Conservation (phyloP, 1,140 invertebrate species). For the Trichonephila inaurata region DNA sequence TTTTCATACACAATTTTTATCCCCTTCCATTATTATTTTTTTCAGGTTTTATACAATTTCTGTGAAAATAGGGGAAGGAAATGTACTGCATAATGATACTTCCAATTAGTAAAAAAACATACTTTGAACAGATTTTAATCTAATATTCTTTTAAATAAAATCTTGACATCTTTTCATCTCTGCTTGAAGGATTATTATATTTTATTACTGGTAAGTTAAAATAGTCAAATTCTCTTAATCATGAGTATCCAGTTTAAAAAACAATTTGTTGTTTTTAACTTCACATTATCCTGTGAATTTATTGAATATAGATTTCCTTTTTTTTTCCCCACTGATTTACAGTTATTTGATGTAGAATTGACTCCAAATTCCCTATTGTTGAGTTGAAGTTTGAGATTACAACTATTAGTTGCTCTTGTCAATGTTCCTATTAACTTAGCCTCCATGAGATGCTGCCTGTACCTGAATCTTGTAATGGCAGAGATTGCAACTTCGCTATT, state of each 20-base stretch:
- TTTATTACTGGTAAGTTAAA: not conserved
- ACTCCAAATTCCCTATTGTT: conserved; percentile 24
- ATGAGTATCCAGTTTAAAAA: not conserved
- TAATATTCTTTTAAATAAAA: too few relatives aligned
- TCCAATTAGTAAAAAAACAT: too few relatives aligned
- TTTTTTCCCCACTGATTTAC: not conserved
- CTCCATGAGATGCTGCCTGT: conserved; percentile 72
- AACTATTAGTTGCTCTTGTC: conserved; percentile 75
- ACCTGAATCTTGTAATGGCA: conserved; percentile 75
- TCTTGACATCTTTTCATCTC: too few relatives aligned
- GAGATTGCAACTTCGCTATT: conserved; percentile 68
- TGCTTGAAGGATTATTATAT: too few relatives aligned
- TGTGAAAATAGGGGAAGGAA: too few relatives aligned
- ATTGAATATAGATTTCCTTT: not conserved
- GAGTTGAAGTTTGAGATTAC: conserved; percentile 72
- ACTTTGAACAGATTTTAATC: too few relatives aligned
- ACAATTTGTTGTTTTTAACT: not conserved
- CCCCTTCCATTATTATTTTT: too few relatives aligned
- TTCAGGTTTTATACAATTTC: too few relatives aligned
- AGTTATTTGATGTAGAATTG: not conserved
- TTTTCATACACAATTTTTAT: too few relatives aligned
- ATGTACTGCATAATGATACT: too few relatives aligned
- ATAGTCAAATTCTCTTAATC: not conserved
- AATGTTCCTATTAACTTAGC: conserved; percentile 76
- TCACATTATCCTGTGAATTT: not conserved